Evolutionary conservation across 2,113 vertebrate genomes (phyloP), one percentile per base, ranked within the genome.

Genomic region (Mohoua ochrocephala): DNA sequence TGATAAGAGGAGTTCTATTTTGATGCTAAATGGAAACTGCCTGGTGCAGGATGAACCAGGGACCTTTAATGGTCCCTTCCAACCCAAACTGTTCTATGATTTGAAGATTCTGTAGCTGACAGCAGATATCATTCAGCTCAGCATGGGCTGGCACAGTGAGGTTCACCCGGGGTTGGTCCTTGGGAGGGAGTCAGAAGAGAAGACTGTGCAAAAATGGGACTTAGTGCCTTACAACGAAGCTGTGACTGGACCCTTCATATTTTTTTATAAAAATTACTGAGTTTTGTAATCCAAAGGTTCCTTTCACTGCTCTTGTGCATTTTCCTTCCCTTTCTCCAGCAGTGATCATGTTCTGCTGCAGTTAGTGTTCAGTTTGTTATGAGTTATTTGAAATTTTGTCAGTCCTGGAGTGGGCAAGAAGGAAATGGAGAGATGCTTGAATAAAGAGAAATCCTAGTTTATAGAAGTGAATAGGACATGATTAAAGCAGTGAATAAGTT

Each of bases 401-500:
- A 63, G 39, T 93, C 52, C 22, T 84, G 42, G 35, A 44, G 39
- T 75, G 21, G 35, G 24, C 35, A 82, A 76, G 45, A 91, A 84
- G 71, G 64, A 91, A 82, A 17, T 21, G 3, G 33, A 89, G 56
- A 86, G 42, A 13, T 80, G 33, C 69, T 79, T 82, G 73, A 82
- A 91, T 64, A 86, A 75, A 47, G 57, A 78, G 24, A 79, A 84
- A 75, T 69, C 49, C 45, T 76, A 31, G 3, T 64, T 84, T 56
- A 57, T 78, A 77, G 49, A 84, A 82, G 79, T 60, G n/a, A 79
- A 44, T 75, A 95, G 63, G n/a, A 45, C 35, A n/a, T 77, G 57
- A 78, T 93, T 91, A 94, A 94, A 94, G 78, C 82, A 75, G 56
- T 73, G 75, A 85, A 53, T 77, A 85, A 93, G 19, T 47, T 85